Conservation (phyloP, 2,113 vertebrate genomes). For the Phoxinus phoxinus region DNA sequence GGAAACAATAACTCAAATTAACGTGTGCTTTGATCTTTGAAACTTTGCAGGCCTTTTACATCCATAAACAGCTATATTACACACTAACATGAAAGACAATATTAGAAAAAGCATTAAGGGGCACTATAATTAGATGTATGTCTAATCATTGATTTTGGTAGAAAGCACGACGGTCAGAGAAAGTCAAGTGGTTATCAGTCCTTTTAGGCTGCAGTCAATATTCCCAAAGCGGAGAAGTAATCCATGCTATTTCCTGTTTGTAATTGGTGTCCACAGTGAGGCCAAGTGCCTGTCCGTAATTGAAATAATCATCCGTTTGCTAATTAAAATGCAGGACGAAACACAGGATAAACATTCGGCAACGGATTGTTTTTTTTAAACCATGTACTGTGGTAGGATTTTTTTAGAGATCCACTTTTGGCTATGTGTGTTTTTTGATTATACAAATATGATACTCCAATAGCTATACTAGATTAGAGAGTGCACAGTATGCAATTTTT, state of each 20-base stretch:
- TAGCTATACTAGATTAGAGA: background rate
- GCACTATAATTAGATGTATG: background rate
- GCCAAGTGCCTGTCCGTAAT: background rate
- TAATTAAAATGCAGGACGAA: slow-evolving; percentile 2
- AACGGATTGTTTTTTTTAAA: background rate
- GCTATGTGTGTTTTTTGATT: background rate
- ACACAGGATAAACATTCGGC: background rate
- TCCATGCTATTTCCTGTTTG: background rate
- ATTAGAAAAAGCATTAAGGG: too few relatives aligned
- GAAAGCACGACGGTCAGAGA: background rate
- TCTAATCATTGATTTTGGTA: background rate
- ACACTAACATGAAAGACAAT: too few relatives aligned
- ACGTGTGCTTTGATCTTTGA: too few relatives aligned
- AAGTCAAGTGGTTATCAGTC: background rate
- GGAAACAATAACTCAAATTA: too few relatives aligned
- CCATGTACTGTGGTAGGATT: background rate
- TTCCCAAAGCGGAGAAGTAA: background rate
- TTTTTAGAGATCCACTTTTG: background rate
- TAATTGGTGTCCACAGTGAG: background rate
- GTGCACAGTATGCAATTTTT: background rate
- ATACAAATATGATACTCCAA: too few relatives aligned
- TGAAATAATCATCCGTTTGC: slow-evolving; percentile 4
- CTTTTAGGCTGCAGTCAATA: slow-evolving; percentile 12
- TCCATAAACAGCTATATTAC: too few relatives aligned
- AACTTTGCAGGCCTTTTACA: too few relatives aligned